Evolutionary conservation across 1,140 invertebrate species (phyloP).

Genomic region (Sycophaga agraensis): DNA sequence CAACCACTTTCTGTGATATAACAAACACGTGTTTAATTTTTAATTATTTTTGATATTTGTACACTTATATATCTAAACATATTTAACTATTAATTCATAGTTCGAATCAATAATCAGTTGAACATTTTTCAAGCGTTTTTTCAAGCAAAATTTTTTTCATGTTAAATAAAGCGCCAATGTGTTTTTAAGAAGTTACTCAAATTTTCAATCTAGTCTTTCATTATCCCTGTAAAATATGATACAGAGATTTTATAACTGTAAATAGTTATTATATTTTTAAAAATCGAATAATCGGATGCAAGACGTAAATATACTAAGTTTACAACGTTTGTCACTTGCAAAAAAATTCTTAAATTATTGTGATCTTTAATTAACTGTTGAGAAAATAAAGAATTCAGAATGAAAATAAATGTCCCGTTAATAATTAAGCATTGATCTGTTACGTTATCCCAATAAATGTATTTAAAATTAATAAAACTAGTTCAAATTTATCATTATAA

Average conservation of each 20-base stretch:
- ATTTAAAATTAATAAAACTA: too few species aligned
- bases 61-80: slow-evolving; percentile 1
- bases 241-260: slow-evolving; percentile 25
- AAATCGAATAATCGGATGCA: slow-evolving; percentile 5
- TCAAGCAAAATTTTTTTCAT: background rate
- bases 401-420: too few species aligned
- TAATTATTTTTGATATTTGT: background rate
- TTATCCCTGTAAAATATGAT: slow-evolving; percentile 15
- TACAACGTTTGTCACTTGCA: slow-evolving; percentile 40
- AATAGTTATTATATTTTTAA: slow-evolving; percentile 19
- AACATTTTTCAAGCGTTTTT: background rate
- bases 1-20: slow-evolving; percentile 19
- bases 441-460: too few species aligned
- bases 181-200: slow-evolving; percentile 2
- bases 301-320: slow-evolving; percentile 36
- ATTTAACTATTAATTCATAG: background rate
- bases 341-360: slow-evolving; percentile 39
- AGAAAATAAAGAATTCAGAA: slow-evolving; percentile 40
- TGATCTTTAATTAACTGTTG: slow-evolving; percentile 42
- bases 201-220: slow-evolving; percentile 28
- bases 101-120: too few species aligned
- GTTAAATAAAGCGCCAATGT: slow-evolving; percentile 3
- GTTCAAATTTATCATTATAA: too few species aligned
- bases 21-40: slow-evolving; percentile 17
- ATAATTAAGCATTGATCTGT: too few species aligned